A percentile compares a stretch with the other conserved stretches of the same genome.
phyloP scores from a whole-genome alignment of 2,888 invertebrate species.

The Orthonevra nobilis region DNA sequence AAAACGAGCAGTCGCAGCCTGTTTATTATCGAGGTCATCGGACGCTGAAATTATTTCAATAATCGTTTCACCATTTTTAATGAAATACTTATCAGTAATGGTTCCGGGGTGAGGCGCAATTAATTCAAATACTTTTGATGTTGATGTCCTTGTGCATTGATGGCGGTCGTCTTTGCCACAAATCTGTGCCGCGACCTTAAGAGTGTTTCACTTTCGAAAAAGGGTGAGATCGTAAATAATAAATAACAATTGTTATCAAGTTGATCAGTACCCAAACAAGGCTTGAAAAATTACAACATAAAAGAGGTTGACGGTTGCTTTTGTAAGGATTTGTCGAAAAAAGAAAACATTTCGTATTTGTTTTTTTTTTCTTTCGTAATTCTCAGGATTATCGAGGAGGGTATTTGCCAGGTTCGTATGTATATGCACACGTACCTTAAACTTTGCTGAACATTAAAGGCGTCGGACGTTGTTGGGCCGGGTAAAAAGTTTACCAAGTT shows the following conservation, averaged over 20 bases:
- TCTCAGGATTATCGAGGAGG: too few relatives aligned
- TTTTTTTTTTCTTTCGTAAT: too few relatives aligned
- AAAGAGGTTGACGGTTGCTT: too few relatives aligned
- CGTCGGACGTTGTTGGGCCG: too few relatives aligned
- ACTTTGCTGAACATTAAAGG: too few relatives aligned
- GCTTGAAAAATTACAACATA: too few relatives aligned
- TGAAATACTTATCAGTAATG: slow-evolving; percentile 27
- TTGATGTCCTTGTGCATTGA: slow-evolving; percentile 28
- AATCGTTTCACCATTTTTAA: slow-evolving; percentile 39
- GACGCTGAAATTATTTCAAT: slow-evolving; percentile 42
- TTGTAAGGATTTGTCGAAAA: too few relatives aligned
- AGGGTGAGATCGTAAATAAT: slow-evolving; percentile 57
- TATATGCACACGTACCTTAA: too few relatives aligned
- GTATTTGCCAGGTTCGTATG: too few relatives aligned
- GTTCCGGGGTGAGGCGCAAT: slow-evolving; percentile 35
- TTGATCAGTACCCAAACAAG: slow-evolving; percentile 43
- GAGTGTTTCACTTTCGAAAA: slow-evolving; percentile 39
- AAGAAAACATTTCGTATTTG: too few relatives aligned
- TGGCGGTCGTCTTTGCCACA: background rate
- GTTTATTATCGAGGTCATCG: slow-evolving; percentile 26
- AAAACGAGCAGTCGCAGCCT: background rate
- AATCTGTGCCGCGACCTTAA: slow-evolving; percentile 26
- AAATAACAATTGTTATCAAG: slow-evolving; percentile 62
- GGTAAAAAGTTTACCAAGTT: too few relatives aligned
- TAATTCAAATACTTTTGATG: slow-evolving; percentile 62